Evolutionary conservation across 2,797 vertebrate genomes (phyloP), one percentile per base, ranked within the genome.

Genomic region (Oryzias sinensis): DNA sequence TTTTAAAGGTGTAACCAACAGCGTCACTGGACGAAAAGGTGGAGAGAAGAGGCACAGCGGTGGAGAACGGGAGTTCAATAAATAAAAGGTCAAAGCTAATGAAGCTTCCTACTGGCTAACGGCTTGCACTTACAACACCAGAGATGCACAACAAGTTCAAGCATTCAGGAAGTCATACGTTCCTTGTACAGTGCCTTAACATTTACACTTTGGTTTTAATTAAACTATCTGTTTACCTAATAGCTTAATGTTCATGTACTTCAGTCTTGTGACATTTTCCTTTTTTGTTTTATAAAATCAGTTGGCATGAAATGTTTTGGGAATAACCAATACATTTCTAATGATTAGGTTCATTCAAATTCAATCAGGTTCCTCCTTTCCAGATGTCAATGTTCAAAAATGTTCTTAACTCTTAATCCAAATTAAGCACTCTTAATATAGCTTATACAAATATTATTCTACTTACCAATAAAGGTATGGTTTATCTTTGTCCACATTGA

Each of bases 401-500:
- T 27, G 6, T 27, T 27, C 27, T 27, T 6, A 6, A 6, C 7
- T 27, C 27, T 27, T 27, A 27, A 27, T 27, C 5, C 27, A 27
- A 27, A 27, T 5, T 27, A 27, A 27, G 27, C 27, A 27, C 5
- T 27, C 27, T 27, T 5, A 33, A 33, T 33, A 33, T 33, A 33
- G 29, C 8, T 11, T 13, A 13, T 24, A 14, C 6, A 18, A 24
- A 47, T 24, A 14, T 11, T 0, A 1, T 4, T 45, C 3, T 48
- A 92, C 96, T 94, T 82, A 99, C 97, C 97, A 99, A 64, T 99
- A 99, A 62, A 99, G 94, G 89, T 99, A 99, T 20, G 97, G 97
- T 87, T 99, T 99, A 89, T 99, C 96, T 89, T 99, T 99, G 87
- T 99, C 97, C 81, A 99, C 97, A 51, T 99, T 99, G 86, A 99